Conservation (phyloP, 2,113 vertebrate genomes). For the Macquaria australasica region DNA sequence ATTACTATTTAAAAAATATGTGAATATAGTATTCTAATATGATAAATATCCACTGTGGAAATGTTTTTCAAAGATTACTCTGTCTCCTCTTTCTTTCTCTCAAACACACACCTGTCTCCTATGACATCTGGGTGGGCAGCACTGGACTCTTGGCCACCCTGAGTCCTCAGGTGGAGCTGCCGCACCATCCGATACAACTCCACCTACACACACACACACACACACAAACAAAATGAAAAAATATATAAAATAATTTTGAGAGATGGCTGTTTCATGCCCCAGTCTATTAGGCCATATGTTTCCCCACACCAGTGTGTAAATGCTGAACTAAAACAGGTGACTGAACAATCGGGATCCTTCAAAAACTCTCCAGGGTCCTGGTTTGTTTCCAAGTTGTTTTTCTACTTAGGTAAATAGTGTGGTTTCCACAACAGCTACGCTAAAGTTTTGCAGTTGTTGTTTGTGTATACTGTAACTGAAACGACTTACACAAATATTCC, state of each 20-base stretch:
- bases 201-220: constrained; percentile 71
- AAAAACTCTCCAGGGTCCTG: neutral
- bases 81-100: neutral
- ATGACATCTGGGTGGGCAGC: constrained; percentile 85
- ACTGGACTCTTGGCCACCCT: constrained; percentile 77
- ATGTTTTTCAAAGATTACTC: neutral
- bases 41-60: neutral
- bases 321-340: neutral
- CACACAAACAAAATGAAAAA: constrained; percentile 6
- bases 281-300: neutral
- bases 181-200: constrained; percentile 88
- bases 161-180: constrained; percentile 84
- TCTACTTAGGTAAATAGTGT: neutral
- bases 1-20: neutral
- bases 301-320: neutral
- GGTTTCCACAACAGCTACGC: neutral
- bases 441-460: neutral
- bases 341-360: constrained; percentile 6
- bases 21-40: neutral
- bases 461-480: neutral
- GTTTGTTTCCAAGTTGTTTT: neutral
- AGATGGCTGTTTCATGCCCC: neutral
- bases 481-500: neutral
- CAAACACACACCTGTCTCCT: constrained; percentile 85
- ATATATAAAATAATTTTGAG: no score